Base-by-base conservation (phyloP, 2,113 vertebrate genomes). In the Brachypodius melanocephalos region DNA sequence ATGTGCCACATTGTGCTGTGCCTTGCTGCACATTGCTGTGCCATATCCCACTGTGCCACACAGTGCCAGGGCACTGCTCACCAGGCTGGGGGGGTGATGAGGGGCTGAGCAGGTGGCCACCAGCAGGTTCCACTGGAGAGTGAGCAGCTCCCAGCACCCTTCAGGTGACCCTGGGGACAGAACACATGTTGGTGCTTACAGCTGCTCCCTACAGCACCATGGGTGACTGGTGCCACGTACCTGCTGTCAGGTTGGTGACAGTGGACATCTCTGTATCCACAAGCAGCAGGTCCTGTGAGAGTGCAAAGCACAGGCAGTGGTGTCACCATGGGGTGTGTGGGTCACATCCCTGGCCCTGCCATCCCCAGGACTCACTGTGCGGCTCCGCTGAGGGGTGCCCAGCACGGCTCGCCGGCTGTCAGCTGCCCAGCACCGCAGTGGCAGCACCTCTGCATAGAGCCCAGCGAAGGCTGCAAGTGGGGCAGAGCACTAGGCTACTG, bases 91-190 rank as follows among this genome's bases (percentile, higher is more conserved):
- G 11, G 98, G 99, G 7, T 87, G 97, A 93, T 97, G 98, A 4
- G 99, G 99, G 8, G 99, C 98, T 1, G 98, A 99, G 95, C 98
- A 99, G 92, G 98, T 98, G 90, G 98, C 98, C 88, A 99, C 99
- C 97, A 99, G 98, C 79, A 99, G 96, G 95, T 99, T 98, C 90
- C 97, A 97, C 85, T 98, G 98, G 54, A 99, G 96, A 52, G 98
- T 98, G 80, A 99, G 98, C 77, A 99, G 85, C 38, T 95, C 85
- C 98, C 98, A 98, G 91, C 96, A 97, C 25, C 98, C 98, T 54
- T 95, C 86, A 1, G 94, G 65, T 2, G 88, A 96, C 19, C 91
- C 98, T 98, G 79, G n/a, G 74, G 73, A 95, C 21, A 84, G n/a
- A 82, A 29, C 32, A 40, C 29, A 21, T 5, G 34, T 24, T 31